Evolutionary conservation across 2,888 invertebrate genomes (phyloP).

Genomic region (Empis stercorea): DNA sequence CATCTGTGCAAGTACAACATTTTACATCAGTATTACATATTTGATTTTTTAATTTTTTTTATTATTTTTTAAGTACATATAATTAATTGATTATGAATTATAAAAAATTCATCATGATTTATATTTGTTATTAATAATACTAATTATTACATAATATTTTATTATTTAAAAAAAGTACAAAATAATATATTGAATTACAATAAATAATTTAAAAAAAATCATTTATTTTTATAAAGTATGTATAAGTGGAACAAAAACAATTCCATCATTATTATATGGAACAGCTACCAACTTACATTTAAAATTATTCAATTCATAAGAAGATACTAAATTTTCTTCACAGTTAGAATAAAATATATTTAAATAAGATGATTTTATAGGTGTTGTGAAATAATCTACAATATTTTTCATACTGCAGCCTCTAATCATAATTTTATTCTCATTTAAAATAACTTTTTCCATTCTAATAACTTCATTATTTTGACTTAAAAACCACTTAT

Average conservation of each 20-base stretch:
- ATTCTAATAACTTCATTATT: constrained; percentile 7
- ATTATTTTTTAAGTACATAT: no score
- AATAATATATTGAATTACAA: no score
- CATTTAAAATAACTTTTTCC: constrained; percentile 5
- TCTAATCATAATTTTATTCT: constrained; percentile 8
- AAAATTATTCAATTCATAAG: constrained; percentile 5
- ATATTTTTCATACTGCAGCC: constrained; percentile 5
- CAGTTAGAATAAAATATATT: constrained; percentile 8
- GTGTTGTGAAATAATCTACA: constrained; percentile 9
- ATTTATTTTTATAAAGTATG: not conserved
- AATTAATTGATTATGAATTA: no score
- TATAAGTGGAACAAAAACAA: not conserved
- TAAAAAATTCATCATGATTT: no score
- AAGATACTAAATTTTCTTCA: constrained; percentile 4
- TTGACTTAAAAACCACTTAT: constrained; percentile 17
- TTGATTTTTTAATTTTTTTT: no score
- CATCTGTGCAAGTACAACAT: no score
- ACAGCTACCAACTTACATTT: constrained; percentile 7
- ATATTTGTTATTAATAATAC: no score
- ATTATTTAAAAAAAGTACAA: no score
- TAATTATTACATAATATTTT: no score
- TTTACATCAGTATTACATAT: no score
- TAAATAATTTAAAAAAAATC: no score
- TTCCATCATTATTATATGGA: not conserved
- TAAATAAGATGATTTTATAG: constrained; percentile 1